Base-by-base conservation (phyloP, 1,140 invertebrate genomes). In the Solenopsis invicta region DNA sequence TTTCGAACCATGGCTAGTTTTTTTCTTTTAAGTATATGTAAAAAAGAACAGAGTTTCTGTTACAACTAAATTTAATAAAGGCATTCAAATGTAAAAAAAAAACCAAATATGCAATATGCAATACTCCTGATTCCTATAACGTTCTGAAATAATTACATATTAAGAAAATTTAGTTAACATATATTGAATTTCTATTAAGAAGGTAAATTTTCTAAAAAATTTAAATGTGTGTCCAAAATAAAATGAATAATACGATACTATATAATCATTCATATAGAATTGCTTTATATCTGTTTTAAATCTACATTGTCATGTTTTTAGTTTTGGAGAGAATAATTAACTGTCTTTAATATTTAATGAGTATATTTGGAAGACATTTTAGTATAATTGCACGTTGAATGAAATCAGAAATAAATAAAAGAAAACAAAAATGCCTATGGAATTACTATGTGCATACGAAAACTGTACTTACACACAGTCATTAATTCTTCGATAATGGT, bases 401-500 rank as follows among this genome's bases (percentile, higher is more conserved):
- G 72, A 52, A 24, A 61, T 48, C 12, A 34, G n/a, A 56, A 29
- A 16, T 34, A 74, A 24, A 48, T 72, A 74, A 48, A 59, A 34
- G 1, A 13, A 4, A 13, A 5, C 2, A 34, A 4, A 61, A 50
- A 37, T 37, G 8, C 45, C 59, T 50, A 54, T 61, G 6, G 13
- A 34, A 84, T 84, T 61, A 74, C 41, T 37, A 56, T 41, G 8
- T 29, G 21, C 54, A 4, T 24, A 72, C 2, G 37, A 18, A 69
- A 84, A 74, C 45, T 61, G 69, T 62, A 75, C 69, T 75, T 74
- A 74, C 66, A 75, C 34, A 56, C 56, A 62, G 74, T 62, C 69
- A 84, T 75, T 84, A 84, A 84, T 84, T 84, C 69, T 75, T 84
- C 54, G 69, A 54, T 84, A 75, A 84, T 75, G 41, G 29, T 50